Conservation (phyloP, 2,888 invertebrate genomes). For the Toxonevra muliebris region DNA sequence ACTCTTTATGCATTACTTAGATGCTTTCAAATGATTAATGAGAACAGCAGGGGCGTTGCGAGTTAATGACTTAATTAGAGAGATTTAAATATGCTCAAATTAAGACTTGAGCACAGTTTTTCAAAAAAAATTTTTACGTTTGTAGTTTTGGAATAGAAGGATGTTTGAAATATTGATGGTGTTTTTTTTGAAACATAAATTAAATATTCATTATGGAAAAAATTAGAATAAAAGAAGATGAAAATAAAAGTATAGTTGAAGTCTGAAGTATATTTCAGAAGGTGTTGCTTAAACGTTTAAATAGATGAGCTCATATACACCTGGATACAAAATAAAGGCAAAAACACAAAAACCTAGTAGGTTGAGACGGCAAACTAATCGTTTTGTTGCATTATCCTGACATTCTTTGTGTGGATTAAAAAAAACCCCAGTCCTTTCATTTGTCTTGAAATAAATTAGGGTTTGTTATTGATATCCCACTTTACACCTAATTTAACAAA, state of each 20-base stretch:
- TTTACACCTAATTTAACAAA: no score
- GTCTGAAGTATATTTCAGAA: background rate
- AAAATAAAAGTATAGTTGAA: background rate
- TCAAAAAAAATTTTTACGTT: background rate
- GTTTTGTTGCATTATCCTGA: constrained; percentile 1
- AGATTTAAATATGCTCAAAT: constrained; percentile 24
- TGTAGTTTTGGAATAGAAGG: no score
- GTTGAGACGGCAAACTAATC: background rate
- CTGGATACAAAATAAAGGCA: background rate
- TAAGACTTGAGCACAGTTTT: background rate
- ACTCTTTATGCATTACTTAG: background rate
- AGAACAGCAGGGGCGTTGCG: constrained; percentile 25
- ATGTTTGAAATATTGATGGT: no score
- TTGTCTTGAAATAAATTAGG: no score
- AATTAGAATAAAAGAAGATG: background rate
- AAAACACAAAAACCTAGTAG: no score
- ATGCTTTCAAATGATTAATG: constrained; percentile 26
- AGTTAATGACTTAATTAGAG: constrained; percentile 29
- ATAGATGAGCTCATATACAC: background rate
- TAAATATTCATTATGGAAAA: no score
- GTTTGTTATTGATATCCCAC: no score
- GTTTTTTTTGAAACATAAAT: no score
- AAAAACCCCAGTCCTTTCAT: no score
- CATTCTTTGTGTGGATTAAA: background rate
- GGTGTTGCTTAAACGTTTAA: background rate